Evolutionary conservation across 2,797 vertebrate species (phyloP), one percentile per base, ranked within the genome.

Genomic region (Melanotaenia maccullochi): DNA sequence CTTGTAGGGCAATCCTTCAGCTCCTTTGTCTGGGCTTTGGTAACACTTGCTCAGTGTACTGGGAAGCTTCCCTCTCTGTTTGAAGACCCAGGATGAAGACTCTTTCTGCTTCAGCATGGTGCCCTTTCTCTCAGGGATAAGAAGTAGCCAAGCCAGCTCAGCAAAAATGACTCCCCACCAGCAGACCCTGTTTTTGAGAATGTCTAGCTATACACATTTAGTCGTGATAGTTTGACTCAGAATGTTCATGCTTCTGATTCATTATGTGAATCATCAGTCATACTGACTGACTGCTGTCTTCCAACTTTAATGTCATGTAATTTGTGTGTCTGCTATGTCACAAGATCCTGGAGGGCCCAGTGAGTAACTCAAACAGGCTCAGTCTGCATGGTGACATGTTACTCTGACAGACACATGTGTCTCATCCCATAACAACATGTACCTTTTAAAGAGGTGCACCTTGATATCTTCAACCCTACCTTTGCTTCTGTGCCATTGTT

Each of bases 1-100:
- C 89, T 91, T 92, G 90, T 92, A 81, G 89, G 69, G 78, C 90
- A 87, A 83, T 89, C 84, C 83, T 83, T 88, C 52, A 54, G 64
- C 60, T 88, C 79, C 70, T 91, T 92, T 93, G 89, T 91, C 78
- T 59, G 35, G 1, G 64, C 79, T 86, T 85, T 85, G 82, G 85
- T 87, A 90, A 93, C 90, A 90, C 84, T 91, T 87, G 81, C 83
- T 71, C 81, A 81, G 75, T 87, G 79, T 79, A 78, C 74, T 81
- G 80, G 70, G 85, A 84, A 88, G 88, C 83, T 80, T 82, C 60
- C 76, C 67, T 68, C 68, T 86, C 55, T 76, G 76, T 90, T 78
- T 85, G 76, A 79, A 81, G 65, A 87, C 83, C 68, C 35, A 51
- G 71, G 76, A 78, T 51, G 71, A 78, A 47, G 65, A 71, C 68